Evolutionary conservation across 2,888 invertebrate genomes (phyloP), one percentile per base, ranked within the genome.

Genomic region (Sturmia bella): DNA sequence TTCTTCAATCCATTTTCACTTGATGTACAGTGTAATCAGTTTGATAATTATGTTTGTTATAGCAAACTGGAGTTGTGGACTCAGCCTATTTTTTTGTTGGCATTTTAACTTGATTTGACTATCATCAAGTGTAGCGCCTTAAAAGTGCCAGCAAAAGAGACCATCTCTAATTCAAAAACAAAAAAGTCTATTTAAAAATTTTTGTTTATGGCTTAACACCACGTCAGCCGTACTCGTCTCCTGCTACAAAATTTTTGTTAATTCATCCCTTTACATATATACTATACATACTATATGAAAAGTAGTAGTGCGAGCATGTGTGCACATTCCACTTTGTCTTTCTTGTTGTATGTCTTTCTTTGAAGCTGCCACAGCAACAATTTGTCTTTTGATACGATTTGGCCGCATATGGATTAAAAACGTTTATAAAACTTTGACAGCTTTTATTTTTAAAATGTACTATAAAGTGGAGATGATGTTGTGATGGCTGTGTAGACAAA

Each of bases 361-460:
- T 72, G 61, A 68, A 72, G 68, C 72, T 81, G 76, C 59, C 76
- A 61, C 78, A 74, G 64, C 64, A 82, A 82, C 74, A 82, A 82
- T 82, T 82, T 82, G 82, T 82, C 82, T 78, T 82, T 78, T 70
- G 70, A 82, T 74, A 52, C 74, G 54, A 69, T 74, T 78, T 78
- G 74, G 78, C 82, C 82, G 78, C 82, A 82, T 54, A 82, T 78
- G 78, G 78, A 82, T 82, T 78, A 82, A 82, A 82, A 77, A 74
- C 77, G 64, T 74, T 52, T 45, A 59, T 74, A 82, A 64, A 74
- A 78, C 74, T 82, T 78, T 82, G 74, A 82, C 78, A 82, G 74
- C 72, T 69, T 57, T 68, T 69, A 41, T 43, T 64, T 57, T 32
- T 17, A 13, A 70, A 75, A 75, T 75, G 54, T 61, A 50, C 74